Conservation (phyloP, 2,797 vertebrate species). For the Acipenser oxyrinchus region DNA sequence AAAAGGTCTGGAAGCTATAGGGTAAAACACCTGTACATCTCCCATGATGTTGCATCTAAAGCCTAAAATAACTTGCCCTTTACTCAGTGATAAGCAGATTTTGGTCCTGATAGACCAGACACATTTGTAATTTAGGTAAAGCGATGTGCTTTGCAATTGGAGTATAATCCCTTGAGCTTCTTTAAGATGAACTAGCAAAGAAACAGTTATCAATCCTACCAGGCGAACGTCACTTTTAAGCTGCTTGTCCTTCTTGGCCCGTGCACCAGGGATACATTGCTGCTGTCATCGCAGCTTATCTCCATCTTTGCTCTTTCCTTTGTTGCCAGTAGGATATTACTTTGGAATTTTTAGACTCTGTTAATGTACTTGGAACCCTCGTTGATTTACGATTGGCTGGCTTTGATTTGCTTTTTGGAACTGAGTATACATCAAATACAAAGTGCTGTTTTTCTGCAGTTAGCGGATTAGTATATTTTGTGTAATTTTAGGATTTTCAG, state of each 20-base stretch:
- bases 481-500: too few relatives aligned
- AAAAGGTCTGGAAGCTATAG: too few relatives aligned
- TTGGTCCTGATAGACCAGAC: conserved; percentile 19
- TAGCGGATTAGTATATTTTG: too few relatives aligned
- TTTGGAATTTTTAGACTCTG: neutral
- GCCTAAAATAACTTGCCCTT: too few relatives aligned
- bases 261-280: conserved; percentile 30
- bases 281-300: conserved; percentile 32
- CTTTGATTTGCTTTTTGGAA: too few relatives aligned
- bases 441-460: too few relatives aligned
- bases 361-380: too few relatives aligned
- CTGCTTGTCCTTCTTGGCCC: conserved; percentile 34
- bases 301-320: conserved; percentile 33
- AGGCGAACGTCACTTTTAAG: conserved; percentile 50
- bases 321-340: conserved; percentile 20
- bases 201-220: conserved; percentile 48
- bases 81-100: conserved; percentile 13
- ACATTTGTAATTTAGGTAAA: conserved; percentile 21
- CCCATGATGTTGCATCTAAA: too few relatives aligned
- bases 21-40: too few relatives aligned
- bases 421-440: too few relatives aligned
- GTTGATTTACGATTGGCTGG: too few relatives aligned
- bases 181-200: conserved; percentile 31
- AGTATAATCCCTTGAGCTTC: conserved; percentile 35
- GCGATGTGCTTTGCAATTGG: conserved; percentile 30